Conservation (phyloP, 1,140 invertebrate genomes). For the Laupala kohalensis region DNA sequence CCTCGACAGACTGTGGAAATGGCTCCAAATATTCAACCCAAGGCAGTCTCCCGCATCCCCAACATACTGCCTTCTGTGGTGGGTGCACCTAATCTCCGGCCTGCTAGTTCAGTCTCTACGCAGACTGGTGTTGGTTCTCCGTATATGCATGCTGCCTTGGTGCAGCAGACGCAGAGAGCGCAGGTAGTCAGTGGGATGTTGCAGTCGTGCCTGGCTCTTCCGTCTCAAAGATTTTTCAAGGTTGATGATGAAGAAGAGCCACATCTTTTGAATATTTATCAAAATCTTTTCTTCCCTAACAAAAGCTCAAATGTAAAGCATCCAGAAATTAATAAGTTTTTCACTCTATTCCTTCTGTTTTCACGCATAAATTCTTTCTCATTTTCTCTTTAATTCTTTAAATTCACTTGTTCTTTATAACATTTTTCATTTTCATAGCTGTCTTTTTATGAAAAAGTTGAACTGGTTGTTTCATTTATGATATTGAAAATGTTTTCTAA, state of each 20-base stretch:
- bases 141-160: slow-evolving; percentile 17
- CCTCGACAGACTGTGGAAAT: slow-evolving; percentile 18
- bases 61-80: slow-evolving; percentile 50
- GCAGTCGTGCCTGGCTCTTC: background rate
- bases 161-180: slow-evolving; percentile 19
- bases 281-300: no score
- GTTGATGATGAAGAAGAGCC: background rate
- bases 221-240: background rate
- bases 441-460: no score
- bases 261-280: background rate
- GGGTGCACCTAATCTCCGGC: slow-evolving; percentile 43
- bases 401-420: no score
- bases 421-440: no score
- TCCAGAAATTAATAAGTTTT: no score
- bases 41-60: slow-evolving; percentile 27
- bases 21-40: slow-evolving; percentile 21
- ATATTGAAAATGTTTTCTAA: no score
- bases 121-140: slow-evolving; percentile 54
- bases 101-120: slow-evolving; percentile 62
- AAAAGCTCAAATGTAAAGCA: no score
- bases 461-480: no score
- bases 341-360: no score
- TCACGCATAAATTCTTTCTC: no score
- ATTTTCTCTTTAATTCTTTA: no score
- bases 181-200: slow-evolving; percentile 9